phyloP scores from a whole-genome alignment of 2,113 vertebrate genomes.

The Nanger granti region DNA sequence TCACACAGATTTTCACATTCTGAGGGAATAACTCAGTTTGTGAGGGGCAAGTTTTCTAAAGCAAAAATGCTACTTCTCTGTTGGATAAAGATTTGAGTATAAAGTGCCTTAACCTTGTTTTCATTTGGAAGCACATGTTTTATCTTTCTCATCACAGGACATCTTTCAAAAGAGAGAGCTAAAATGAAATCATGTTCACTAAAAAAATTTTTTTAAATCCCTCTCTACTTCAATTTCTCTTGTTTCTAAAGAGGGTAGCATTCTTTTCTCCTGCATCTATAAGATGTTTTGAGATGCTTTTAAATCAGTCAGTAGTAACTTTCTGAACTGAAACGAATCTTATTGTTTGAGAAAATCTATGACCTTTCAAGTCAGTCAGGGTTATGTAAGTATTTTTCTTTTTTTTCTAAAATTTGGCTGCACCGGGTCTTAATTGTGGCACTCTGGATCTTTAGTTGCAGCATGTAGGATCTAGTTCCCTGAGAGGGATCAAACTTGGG shows the following conservation, averaged over 20 bases:
- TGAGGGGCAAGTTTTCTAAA: not conserved
- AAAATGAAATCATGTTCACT: not conserved
- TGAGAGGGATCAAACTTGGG: not conserved
- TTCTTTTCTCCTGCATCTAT: not conserved
- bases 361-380: not conserved
- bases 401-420: not conserved
- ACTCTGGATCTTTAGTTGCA: not conserved
- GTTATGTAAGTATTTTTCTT: not conserved
- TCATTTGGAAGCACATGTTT: not conserved
- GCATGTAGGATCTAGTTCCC: not conserved
- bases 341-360: not conserved
- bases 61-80: not conserved
- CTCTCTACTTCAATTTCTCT: not conserved
- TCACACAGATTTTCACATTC: not conserved
- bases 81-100: not conserved
- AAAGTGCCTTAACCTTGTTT: not conserved
- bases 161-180: not conserved
- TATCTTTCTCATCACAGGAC: not conserved
- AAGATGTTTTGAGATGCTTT: not conserved
- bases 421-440: not conserved
- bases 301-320: not conserved
- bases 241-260: not conserved
- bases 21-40: not conserved
- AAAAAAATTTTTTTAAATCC: not conserved
- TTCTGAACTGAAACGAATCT: not conserved